Evolutionary conservation across 2,797 vertebrate genomes (phyloP).

Genomic region (Oreortyx pictus): DNA sequence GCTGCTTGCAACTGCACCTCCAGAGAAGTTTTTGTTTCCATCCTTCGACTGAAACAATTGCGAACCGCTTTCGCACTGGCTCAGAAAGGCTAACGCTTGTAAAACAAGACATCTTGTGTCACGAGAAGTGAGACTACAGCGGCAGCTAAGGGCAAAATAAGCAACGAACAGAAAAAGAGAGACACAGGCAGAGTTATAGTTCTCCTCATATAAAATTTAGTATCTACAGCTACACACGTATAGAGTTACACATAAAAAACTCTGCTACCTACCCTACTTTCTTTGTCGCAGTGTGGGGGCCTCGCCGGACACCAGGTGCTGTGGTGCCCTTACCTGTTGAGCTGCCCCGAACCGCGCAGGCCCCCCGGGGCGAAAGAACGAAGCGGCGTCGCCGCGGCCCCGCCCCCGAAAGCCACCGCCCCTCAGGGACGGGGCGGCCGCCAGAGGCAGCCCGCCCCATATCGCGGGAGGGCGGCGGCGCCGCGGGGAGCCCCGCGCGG

Average conservation of each 20-base stretch:
- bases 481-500: no score
- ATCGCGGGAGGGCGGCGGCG: no score
- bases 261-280: not conserved
- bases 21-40: not conserved
- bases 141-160: rapidly evolving
- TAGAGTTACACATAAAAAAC: not conserved
- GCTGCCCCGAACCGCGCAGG: not conserved
- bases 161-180: not conserved
- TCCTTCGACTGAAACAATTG: rapidly evolving
- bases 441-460: no score
- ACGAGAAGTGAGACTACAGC: rapidly evolving
- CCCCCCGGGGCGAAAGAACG: not conserved
- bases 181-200: not conserved
- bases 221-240: not conserved
- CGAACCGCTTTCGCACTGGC: not conserved
- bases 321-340: not conserved
- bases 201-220: not conserved
- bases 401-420: rapidly evolving
- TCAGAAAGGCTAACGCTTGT: not conserved
- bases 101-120: rapidly evolving
- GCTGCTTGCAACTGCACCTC: not conserved
- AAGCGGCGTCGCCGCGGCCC: not conserved
- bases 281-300: no score
- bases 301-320: not conserved
- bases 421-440: not conserved